Conservation (phyloP, 2,113 vertebrate species). For the Varanus komodoensis region DNA sequence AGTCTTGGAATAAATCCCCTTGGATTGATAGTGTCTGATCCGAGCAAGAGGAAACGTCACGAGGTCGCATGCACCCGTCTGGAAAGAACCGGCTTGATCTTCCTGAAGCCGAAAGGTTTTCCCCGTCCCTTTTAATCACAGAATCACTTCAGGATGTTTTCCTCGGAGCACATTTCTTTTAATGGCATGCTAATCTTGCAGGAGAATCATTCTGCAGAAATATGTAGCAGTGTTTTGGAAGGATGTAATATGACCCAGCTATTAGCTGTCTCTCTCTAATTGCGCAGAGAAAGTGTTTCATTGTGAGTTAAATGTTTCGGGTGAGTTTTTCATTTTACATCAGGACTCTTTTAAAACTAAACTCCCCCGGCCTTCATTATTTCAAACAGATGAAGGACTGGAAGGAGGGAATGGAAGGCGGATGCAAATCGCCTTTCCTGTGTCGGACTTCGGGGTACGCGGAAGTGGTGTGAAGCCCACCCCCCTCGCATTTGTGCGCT, state of each 20-base stretch:
- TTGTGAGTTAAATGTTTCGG: constrained; percentile 11
- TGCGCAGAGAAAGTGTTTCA: constrained; percentile 20
- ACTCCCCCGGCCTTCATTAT: neutral
- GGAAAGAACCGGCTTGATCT: neutral
- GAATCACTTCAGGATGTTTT: neutral
- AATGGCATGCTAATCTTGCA: constrained; percentile 2
- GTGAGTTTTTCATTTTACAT: neutral
- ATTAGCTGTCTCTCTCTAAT: constrained; percentile 17
- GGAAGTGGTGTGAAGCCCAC: no score
- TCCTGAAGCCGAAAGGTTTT: neutral
- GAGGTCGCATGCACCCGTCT: neutral
- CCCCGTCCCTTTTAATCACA: neutral
- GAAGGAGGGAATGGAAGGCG: neutral
- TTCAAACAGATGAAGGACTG: neutral
- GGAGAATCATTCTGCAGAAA: constrained; percentile 15
- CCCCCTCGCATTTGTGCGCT: no score
- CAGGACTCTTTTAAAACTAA: neutral
- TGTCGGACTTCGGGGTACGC: neutral
- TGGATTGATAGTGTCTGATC: neutral
- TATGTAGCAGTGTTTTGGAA: neutral
- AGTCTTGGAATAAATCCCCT: neutral
- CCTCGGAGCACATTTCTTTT: neutral
- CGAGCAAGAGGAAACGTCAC: no score
- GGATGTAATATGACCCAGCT: neutral
- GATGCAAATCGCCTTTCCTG: neutral